Percentiles rank a stretch among this genome's conserved stretches.
phyloP scores from a whole-genome alignment of 2,797 vertebrate genomes.

The Tragopan temminckii region DNA sequence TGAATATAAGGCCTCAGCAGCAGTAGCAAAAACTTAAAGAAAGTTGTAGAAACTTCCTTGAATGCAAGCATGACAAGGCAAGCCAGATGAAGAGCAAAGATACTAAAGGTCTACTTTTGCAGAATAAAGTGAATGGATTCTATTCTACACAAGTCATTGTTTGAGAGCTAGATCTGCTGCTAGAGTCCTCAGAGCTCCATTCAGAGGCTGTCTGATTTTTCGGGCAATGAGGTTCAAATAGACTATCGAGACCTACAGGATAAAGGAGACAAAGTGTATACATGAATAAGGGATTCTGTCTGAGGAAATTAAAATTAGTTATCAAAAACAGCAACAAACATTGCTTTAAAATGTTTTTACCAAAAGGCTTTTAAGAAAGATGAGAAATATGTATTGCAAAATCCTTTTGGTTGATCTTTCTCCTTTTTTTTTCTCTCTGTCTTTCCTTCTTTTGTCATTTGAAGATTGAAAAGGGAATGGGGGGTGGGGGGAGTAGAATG shows the following conservation, averaged over 20 bases:
- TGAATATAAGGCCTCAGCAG: neutral
- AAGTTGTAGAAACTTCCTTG: neutral
- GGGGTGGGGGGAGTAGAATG: no score
- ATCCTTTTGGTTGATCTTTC: neutral
- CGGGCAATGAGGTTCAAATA: accelerated
- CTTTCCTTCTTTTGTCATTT: neutral
- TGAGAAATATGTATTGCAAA: neutral
- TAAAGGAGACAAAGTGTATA: neutral
- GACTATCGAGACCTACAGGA: neutral
- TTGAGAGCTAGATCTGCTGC: neutral
- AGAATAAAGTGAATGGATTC: neutral
- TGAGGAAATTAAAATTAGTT: neutral
- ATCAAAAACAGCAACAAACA: neutral
- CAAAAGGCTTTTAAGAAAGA: neutral
- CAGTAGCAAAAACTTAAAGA: neutral
- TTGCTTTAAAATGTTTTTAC: neutral
- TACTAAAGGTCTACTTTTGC: neutral
- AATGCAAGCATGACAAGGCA: neutral
- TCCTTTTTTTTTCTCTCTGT: neutral
- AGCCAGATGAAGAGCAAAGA: neutral
- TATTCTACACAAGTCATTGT: neutral
- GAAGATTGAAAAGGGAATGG: neutral
- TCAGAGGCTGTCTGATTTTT: neutral
- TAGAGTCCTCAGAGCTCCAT: neutral
- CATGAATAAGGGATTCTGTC: neutral